These are phyloP conservation scores for Lomographa bimaculata DNA, from an alignment of 2,888 invertebrate species.

Conservation along the genomic window DNA sequence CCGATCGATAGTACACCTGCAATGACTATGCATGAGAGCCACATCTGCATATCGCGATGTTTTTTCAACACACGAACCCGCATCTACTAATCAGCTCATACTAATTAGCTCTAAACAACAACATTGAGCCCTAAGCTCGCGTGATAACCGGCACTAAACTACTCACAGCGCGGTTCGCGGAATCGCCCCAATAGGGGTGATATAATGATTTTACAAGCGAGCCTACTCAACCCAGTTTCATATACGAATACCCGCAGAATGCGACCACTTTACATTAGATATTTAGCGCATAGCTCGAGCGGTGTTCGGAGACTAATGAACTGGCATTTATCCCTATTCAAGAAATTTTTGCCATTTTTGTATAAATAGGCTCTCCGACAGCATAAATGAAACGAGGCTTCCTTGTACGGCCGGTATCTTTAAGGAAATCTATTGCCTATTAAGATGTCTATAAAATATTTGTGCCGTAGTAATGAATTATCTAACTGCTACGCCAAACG, in stretches of 20 bases:
- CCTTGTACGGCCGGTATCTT: too few relatives aligned
- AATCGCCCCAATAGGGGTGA: constrained; percentile 11
- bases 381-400: too few relatives aligned
- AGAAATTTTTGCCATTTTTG: not conserved
- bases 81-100: constrained; percentile 31
- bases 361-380: too few relatives aligned
- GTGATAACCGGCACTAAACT: not conserved
- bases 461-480: not conserved
- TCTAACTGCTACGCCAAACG: not conserved
- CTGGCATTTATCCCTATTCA: not conserved
- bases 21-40: constrained; percentile 8
- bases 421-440: too few relatives aligned
- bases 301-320: not conserved
- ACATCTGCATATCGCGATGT: constrained; percentile 41
- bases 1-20: not conserved
- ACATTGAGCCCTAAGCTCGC: constrained; percentile 7
- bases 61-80: constrained; percentile 38
- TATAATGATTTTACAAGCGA: constrained; percentile 1
- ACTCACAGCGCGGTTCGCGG: not conserved
- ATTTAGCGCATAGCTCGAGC: not conserved
- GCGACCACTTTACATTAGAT: not conserved
- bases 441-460: not conserved
- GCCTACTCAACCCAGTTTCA: constrained; percentile 8
- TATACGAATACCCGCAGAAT: constrained; percentile 13
- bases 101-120: too few relatives aligned